Conservation (phyloP, 1,140 invertebrate species). For the Oryzaephilus surinamensis region DNA sequence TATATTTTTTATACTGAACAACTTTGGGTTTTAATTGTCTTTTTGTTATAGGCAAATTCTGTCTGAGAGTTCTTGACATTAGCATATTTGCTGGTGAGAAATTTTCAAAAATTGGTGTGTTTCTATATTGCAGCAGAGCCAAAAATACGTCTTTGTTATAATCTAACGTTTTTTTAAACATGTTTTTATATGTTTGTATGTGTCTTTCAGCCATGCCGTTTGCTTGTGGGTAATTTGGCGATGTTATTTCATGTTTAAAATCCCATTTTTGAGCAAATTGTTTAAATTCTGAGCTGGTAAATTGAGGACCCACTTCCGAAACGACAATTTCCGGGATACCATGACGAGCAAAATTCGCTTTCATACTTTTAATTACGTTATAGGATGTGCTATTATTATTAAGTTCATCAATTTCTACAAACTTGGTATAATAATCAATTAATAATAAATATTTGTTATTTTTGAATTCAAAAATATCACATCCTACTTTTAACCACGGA, state of each 20-base stretch:
- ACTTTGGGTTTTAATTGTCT: neutral
- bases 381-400: slow-evolving; percentile 15
- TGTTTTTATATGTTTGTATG: slow-evolving; percentile 26
- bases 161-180: slow-evolving; percentile 20
- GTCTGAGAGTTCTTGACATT: slow-evolving; percentile 5
- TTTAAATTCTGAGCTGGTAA: slow-evolving; percentile 23
- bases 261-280: slow-evolving; percentile 32
- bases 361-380: slow-evolving; percentile 15
- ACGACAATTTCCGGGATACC: slow-evolving; percentile 31
- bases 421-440: slow-evolving; percentile 22
- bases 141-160: slow-evolving; percentile 2
- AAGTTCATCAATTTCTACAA: slow-evolving; percentile 23
- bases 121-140: slow-evolving; percentile 11
- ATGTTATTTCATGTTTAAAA: slow-evolving; percentile 32
- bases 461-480: slow-evolving; percentile 28
- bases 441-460: slow-evolving; percentile 8
- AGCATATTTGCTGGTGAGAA: slow-evolving; percentile 17
- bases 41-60: neutral
- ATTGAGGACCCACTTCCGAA: slow-evolving; percentile 27
- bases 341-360: slow-evolving; percentile 21
- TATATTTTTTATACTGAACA: neutral
- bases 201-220: no score
- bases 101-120: slow-evolving; percentile 18
- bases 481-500: slow-evolving; percentile 28
- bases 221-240: slow-evolving; percentile 31